phyloP scores from a whole-genome alignment of 2,797 vertebrate species.

The Merluccius polli region DNA sequence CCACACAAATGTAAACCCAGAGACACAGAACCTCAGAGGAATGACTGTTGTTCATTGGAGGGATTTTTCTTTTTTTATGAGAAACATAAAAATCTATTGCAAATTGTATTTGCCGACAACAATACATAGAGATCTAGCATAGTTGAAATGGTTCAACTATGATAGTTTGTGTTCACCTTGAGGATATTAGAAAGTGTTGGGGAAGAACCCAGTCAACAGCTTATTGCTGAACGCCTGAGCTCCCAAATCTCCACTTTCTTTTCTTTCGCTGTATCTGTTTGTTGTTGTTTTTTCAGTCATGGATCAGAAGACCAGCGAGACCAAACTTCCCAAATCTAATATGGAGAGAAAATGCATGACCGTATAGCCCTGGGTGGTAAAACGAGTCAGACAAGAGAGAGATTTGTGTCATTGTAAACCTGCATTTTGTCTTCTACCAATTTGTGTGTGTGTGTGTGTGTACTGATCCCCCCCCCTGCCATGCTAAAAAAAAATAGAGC shows the following conservation, averaged over 20 bases:
- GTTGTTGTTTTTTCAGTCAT: constrained; percentile 37
- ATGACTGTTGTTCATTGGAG: neutral
- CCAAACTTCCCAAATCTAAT: constrained; percentile 39
- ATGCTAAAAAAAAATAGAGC: constrained; percentile 41
- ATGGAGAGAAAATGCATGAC: constrained; percentile 61
- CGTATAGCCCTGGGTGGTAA: constrained; percentile 48
- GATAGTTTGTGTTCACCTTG: too few species aligned
- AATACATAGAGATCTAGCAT: neutral
- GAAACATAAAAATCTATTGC: neutral
- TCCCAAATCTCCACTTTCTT: constrained; percentile 48
- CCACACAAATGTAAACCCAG: too few species aligned
- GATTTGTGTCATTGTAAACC: constrained; percentile 14
- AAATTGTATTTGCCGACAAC: neutral
- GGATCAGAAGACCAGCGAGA: constrained; percentile 48
- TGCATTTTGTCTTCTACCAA: neutral
- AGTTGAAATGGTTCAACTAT: too few species aligned
- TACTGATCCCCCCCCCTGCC: neutral
- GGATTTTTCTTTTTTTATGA: neutral
- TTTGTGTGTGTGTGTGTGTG: constrained; percentile 17
- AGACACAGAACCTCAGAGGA: neutral
- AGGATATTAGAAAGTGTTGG: too few species aligned
- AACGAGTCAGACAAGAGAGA: constrained; percentile 37
- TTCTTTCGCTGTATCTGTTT: constrained; percentile 27
- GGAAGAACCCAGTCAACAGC: constrained; percentile 10
- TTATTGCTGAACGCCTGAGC: constrained; percentile 30